phyloP scores from a whole-genome alignment of 2,113 vertebrate genomes.

The Actenoides lindsayi region DNA sequence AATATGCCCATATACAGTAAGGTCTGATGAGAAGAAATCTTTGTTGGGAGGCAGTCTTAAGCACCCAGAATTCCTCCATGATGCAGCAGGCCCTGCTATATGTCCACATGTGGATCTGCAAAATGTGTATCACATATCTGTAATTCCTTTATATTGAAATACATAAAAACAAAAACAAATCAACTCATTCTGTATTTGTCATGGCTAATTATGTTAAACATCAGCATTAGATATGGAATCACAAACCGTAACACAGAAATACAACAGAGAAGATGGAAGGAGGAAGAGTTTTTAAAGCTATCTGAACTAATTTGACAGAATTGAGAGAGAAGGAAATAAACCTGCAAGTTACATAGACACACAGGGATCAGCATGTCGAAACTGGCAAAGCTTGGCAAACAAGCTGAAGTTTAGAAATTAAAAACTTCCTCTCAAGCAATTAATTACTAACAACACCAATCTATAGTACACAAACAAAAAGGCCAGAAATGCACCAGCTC shows the following conservation, averaged over 20 bases:
- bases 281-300: not conserved
- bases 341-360: not conserved
- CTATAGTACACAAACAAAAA: not conserved
- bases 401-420: not conserved
- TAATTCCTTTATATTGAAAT: not conserved
- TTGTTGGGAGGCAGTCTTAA: not conserved
- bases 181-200: not conserved
- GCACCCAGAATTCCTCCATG: not conserved
- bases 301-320: not conserved
- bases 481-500: not conserved
- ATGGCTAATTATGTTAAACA: not conserved
- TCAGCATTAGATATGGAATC: not conserved
- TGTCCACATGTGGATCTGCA: not conserved
- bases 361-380: not conserved
- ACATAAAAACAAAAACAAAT: not conserved
- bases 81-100: not conserved
- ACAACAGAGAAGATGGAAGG: not conserved
- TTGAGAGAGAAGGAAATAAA: not conserved
- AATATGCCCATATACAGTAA: not conserved
- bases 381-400: not conserved
- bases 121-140: not conserved
- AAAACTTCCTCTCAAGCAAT: not conserved
- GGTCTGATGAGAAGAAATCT: not conserved
- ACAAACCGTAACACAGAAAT: not conserved
- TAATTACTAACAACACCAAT: not conserved